Conservation (phyloP, 2,888 invertebrate genomes). For the Caradrina kadenii region DNA sequence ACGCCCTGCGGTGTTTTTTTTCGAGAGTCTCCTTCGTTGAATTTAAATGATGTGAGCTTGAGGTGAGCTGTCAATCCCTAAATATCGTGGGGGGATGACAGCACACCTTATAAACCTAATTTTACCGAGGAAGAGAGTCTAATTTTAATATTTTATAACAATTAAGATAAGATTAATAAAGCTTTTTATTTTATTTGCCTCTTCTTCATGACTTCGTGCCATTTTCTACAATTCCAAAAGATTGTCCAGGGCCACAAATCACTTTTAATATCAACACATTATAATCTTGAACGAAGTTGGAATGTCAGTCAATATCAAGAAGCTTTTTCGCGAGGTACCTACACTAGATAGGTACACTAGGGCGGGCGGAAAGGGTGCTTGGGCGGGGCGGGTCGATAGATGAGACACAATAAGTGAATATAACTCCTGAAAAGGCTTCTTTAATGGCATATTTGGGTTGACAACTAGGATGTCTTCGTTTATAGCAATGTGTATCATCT, state of each 20-base stretch:
- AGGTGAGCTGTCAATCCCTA: too few species aligned
- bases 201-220: too few species aligned
- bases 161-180: too few species aligned
- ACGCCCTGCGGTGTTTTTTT: too few species aligned
- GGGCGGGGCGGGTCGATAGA: slow-evolving; percentile 46
- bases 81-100: too few species aligned
- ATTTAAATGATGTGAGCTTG: too few species aligned
- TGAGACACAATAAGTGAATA: slow-evolving; percentile 49
- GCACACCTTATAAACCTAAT: too few species aligned
- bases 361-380: slow-evolving; percentile 25
- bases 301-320: not conserved
- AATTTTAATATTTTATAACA: too few species aligned
- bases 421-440: slow-evolving; percentile 6
- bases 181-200: too few species aligned
- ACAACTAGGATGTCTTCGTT: not conserved
- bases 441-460: slow-evolving; percentile 2
- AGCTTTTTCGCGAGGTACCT: slow-evolving; percentile 4
- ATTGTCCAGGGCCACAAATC: not conserved
- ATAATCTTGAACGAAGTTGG: not conserved
- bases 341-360: slow-evolving; percentile 5
- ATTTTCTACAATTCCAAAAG: not conserved
- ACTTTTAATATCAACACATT: not conserved
- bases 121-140: too few species aligned
- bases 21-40: too few species aligned
- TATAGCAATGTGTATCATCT: not conserved